phyloP scores from a whole-genome alignment of 1,140 invertebrate genomes.

The Pristionchus pacificus region DNA sequence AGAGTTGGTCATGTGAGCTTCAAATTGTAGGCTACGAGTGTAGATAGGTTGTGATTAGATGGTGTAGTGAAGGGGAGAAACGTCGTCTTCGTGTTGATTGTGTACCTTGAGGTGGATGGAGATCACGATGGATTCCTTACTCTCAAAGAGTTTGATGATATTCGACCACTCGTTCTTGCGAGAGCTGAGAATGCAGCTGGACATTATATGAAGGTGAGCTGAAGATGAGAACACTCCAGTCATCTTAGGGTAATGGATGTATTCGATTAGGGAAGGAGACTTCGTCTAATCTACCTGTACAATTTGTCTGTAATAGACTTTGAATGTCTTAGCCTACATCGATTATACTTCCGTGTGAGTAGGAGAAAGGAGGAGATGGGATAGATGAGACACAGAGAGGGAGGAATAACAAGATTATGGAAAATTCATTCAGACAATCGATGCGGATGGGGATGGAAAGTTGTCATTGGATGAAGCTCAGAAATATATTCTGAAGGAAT shows the following conservation, averaged over 20 bases:
- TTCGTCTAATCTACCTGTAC: no score
- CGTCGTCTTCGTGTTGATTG: no score
- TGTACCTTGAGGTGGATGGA: conserved; percentile 40
- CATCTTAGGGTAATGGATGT: no score
- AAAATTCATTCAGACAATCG: conserved; percentile 42
- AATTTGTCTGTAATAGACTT: no score
- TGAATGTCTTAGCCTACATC: no score
- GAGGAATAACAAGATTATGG: not conserved
- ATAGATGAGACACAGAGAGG: no score
- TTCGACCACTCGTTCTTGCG: conserved; percentile 49
- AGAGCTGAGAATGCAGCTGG: conserved; percentile 56
- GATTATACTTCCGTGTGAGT: no score
- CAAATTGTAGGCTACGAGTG: no score
- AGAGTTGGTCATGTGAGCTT: conserved; percentile 13
- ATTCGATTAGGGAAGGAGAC: no score
- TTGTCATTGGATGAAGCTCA: conserved; percentile 52
- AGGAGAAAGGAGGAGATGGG: no score
- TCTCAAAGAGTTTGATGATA: conserved; percentile 52
- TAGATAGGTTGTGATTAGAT: not conserved
- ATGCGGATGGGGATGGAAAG: conserved; percentile 47
- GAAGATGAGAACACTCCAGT: no score
- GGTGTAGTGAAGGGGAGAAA: conserved; percentile 2
- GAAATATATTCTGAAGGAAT: conserved; percentile 51
- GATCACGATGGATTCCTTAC: conserved; percentile 47
- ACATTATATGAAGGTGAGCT: conserved; percentile 46